Conservation (phyloP, 2,888 invertebrate genomes). For the Cordilura impudica region DNA sequence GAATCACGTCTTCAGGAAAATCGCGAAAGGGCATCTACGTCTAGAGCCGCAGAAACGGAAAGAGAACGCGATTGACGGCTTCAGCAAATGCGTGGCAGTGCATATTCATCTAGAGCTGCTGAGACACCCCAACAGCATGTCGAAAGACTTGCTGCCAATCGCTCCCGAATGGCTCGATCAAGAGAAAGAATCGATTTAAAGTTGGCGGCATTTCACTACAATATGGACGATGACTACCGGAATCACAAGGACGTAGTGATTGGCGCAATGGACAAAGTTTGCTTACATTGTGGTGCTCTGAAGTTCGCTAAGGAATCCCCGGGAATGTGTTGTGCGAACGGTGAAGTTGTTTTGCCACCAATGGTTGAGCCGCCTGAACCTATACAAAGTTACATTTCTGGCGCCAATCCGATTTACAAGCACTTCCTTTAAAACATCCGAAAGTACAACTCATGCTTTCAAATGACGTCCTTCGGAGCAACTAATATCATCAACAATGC, state of each 20-base stretch:
- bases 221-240: conserved; percentile 26
- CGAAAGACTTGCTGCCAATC: conserved; percentile 30
- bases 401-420: conserved; percentile 17
- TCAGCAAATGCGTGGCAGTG: not conserved
- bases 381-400: conserved; percentile 24
- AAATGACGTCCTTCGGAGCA: conserved; percentile 35
- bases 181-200: conserved; percentile 38
- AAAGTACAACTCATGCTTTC: conserved; percentile 35
- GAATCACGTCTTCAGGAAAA: conserved; percentile 26
- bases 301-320: conserved; percentile 33
- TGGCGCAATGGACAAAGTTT: conserved; percentile 29
- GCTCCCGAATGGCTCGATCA: conserved; percentile 27
- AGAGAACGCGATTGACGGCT: no score
- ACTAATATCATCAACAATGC: conserved; percentile 2
- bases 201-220: conserved; percentile 30
- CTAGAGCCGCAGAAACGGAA: conserved; percentile 26
- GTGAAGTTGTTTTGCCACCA: conserved; percentile 8
- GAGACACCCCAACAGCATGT: conserved; percentile 19
- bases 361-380: conserved; percentile 14
- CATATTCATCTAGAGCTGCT: conserved; percentile 28
- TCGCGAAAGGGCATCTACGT: conserved; percentile 18
- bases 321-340: conserved; percentile 11
- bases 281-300: conserved; percentile 41
- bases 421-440: conserved; percentile 32
- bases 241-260: conserved; percentile 19